Evolutionary conservation across 2,113 vertebrate species (phyloP).

Genomic region (Promerops cafer): DNA sequence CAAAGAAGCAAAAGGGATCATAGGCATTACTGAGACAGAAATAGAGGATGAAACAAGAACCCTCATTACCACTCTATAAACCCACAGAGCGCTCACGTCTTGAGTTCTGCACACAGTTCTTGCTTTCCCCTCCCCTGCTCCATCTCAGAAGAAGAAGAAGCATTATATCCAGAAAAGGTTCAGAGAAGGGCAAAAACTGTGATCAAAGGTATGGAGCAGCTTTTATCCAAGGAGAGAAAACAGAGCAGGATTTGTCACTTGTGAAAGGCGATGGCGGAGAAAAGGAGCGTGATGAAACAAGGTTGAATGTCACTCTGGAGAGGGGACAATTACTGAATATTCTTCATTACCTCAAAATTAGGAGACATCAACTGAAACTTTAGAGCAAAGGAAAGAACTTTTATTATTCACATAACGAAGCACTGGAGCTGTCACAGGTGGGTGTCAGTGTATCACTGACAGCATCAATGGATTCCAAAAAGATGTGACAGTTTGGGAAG

Average conservation of each 20-base stretch:
- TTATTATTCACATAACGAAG: neutral
- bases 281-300: neutral
- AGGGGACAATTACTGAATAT: neutral
- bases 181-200: neutral
- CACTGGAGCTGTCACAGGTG: neutral
- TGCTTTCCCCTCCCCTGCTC: neutral
- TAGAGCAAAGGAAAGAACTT: neutral
- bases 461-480: neutral
- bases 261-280: neutral
- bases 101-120: neutral
- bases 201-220: slow-evolving; percentile 32
- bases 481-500: neutral
- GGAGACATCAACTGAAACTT: neutral
- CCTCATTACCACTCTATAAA: slow-evolving; percentile 5
- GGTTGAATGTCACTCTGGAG: neutral
- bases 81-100: neutral
- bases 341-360: neutral
- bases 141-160: neutral
- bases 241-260: neutral
- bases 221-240: slow-evolving; percentile 20
- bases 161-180: neutral
- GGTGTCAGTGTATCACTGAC: neutral
- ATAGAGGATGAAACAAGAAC: slow-evolving; percentile 4
- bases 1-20: slow-evolving; percentile 5
- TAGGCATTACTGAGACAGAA: slow-evolving; percentile 23